Conservation (phyloP, 2,888 invertebrate species). For the Lutraria lutraria region DNA sequence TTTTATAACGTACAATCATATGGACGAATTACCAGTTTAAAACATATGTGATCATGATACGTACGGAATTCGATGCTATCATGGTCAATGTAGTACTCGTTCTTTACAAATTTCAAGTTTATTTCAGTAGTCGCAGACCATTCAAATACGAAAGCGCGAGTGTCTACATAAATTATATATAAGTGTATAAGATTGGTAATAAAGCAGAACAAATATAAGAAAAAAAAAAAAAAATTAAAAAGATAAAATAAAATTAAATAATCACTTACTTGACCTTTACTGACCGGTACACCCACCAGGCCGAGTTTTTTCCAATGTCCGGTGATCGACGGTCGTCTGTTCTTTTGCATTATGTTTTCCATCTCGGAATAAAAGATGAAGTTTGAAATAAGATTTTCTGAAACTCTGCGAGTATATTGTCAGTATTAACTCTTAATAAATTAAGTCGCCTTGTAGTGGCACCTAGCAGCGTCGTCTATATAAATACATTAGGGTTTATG, state of each 20-base stretch:
- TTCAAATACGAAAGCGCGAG: too few species aligned
- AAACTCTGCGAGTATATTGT: not conserved
- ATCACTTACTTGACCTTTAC: slow-evolving; percentile 76
- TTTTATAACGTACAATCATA: too few species aligned
- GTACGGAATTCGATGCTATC: too few species aligned
- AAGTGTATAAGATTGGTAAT: too few species aligned
- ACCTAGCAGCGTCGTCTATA: not conserved
- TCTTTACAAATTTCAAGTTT: too few species aligned
- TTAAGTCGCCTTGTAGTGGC: not conserved
- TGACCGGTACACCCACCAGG: slow-evolving; percentile 75
- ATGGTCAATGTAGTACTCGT: too few species aligned
- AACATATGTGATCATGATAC: too few species aligned
- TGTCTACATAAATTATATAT: too few species aligned
- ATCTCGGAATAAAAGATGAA: not conserved
- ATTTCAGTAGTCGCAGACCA: too few species aligned
- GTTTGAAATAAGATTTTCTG: not conserved
- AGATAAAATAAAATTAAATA: not conserved
- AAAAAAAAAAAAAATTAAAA: not conserved
- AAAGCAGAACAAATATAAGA: too few species aligned
- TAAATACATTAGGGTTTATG: slow-evolving; percentile 34
- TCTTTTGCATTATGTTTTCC: not conserved
- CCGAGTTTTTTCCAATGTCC: slow-evolving; percentile 65
- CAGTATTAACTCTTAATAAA: not conserved
- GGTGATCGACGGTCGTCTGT: not conserved
- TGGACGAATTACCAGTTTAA: too few species aligned